Evolutionary conservation across 2,797 vertebrate species (phyloP).

Genomic region (Mallotus villosus): DNA sequence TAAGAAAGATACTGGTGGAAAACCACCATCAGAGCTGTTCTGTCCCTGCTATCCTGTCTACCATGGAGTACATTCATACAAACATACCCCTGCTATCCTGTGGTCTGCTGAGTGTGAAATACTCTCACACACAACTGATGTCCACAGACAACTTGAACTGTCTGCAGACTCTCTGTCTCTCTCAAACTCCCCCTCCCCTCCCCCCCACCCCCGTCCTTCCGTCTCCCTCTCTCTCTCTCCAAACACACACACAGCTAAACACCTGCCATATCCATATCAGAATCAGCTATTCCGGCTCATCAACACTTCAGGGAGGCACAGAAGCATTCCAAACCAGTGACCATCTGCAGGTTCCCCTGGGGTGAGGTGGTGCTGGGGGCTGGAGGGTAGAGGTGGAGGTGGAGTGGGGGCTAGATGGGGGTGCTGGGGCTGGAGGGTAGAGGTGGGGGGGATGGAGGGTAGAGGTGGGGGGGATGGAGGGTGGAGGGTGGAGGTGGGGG

Average conservation of each 20-base stretch:
- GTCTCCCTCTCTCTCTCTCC: background rate
- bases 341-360: background rate
- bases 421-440: no score
- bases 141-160: slow-evolving; percentile 39
- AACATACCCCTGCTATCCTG: slow-evolving; percentile 21
- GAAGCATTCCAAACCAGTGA: slow-evolving; percentile 12
- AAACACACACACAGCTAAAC: slow-evolving; percentile 3
- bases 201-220: background rate
- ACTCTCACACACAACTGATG: slow-evolving; percentile 1
- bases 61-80: slow-evolving; percentile 18
- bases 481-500: no score
- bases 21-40: slow-evolving; percentile 42
- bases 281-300: slow-evolving; percentile 8
- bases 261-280: slow-evolving; percentile 6
- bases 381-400: no score
- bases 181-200: slow-evolving; percentile 7
- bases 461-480: no score
- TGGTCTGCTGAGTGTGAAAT: background rate
- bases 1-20: slow-evolving; percentile 44
- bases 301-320: slow-evolving; percentile 18
- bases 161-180: background rate
- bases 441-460: no score
- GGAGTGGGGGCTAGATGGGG: background rate
- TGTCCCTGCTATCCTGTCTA: slow-evolving; percentile 37
- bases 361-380: no score